These are phyloP conservation scores for Cercocebus atys DNA, from an alignment of 2,113 vertebrate genomes.

Conservation along the genomic window DNA sequence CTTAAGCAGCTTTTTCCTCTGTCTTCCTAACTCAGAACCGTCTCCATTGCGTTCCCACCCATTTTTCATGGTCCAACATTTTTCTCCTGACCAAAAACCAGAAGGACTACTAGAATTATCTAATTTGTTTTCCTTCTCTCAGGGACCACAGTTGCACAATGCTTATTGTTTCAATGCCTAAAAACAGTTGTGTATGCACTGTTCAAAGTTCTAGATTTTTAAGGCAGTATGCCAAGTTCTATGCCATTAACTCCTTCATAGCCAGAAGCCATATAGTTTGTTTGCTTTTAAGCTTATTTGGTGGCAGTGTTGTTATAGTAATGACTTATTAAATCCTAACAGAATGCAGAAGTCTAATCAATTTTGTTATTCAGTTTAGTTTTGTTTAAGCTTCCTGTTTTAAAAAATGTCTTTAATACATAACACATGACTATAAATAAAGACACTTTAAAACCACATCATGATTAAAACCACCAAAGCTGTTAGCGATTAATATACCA, in stretches of 20 bases:
- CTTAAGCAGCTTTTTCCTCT: neutral
- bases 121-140: neutral
- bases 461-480: neutral
- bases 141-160: neutral
- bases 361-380: neutral
- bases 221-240: neutral
- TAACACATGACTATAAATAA: neutral
- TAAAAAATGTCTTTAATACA: neutral
- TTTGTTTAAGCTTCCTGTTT: neutral
- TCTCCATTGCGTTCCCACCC: rapidly evolving
- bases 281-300: neutral
- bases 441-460: neutral
- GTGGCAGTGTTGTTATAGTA: neutral
- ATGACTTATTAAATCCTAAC: neutral
- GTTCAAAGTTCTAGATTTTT: neutral
- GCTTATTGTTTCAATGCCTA: neutral
- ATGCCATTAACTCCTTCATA: neutral
- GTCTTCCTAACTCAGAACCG: neutral
- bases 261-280: neutral
- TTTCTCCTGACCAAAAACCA: neutral
- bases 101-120: rapidly evolving
- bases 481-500: neutral
- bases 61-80: neutral
- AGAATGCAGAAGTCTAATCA: neutral
- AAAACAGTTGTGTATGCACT: neutral